Evolutionary conservation across 2,888 invertebrate genomes (phyloP).

Genomic region (Lochmaea capreae): DNA sequence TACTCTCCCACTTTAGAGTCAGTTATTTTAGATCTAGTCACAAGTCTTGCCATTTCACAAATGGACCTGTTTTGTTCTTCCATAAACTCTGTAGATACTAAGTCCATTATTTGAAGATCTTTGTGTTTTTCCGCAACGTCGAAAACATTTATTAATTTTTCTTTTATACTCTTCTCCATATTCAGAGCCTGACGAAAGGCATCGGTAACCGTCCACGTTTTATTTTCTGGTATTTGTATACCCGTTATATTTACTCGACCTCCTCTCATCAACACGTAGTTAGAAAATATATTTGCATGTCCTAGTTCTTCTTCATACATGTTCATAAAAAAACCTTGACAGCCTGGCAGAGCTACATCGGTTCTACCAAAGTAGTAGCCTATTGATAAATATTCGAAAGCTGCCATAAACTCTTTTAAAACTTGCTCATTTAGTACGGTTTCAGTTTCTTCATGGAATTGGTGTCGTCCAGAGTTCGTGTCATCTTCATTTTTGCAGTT

Average conservation of each 20-base stretch:
- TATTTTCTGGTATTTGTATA: constrained; percentile 55
- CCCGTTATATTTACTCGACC: constrained; percentile 62
- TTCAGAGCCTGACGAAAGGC: constrained; percentile 62
- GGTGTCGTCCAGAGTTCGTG: constrained; percentile 48
- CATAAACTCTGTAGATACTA: constrained; percentile 68
- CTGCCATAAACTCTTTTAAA: constrained; percentile 70
- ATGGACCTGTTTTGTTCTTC: constrained; percentile 67
- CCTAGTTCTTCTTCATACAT: constrained; percentile 68
- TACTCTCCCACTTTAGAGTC: constrained; percentile 54
- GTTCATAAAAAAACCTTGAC: constrained; percentile 65
- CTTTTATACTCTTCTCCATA: constrained; percentile 61
- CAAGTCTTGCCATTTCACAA: constrained; percentile 55
- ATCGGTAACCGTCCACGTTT: constrained; percentile 64
- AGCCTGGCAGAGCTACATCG: constrained; percentile 65
- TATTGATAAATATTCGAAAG: constrained; percentile 73
- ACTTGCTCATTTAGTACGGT: constrained; percentile 69
- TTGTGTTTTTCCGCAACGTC: constrained; percentile 64
- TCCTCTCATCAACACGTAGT: constrained; percentile 67
- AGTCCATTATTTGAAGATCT: constrained; percentile 68
- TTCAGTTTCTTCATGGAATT: constrained; percentile 67
- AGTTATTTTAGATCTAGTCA: constrained; percentile 55
- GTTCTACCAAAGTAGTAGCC: constrained; percentile 67
- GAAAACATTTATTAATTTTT: constrained; percentile 64
- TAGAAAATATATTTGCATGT: constrained; percentile 65
- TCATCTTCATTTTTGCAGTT: background rate